Evolutionary conservation across 2,113 vertebrate species (phyloP).

Genomic region (Ciconia stormi): DNA sequence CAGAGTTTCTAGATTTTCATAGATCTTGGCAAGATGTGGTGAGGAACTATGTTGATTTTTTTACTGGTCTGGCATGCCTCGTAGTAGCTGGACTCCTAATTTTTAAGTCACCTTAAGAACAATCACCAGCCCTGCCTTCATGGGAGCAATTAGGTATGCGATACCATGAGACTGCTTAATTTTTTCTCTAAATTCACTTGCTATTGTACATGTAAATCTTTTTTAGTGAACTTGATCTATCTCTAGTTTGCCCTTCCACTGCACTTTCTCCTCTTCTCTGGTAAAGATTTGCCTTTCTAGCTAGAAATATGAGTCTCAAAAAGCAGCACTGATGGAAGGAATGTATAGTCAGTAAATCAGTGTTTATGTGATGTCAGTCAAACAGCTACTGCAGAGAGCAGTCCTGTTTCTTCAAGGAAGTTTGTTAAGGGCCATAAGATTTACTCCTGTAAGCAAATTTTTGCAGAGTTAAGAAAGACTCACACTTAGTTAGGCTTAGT

Average conservation of each 20-base stretch:
- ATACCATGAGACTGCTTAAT: background rate
- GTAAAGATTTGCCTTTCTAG: background rate
- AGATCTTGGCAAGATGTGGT: background rate
- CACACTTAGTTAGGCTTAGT: background rate
- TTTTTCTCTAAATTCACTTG: background rate
- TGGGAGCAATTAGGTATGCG: background rate
- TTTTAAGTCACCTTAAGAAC: background rate
- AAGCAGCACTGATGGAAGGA: background rate
- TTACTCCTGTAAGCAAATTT: background rate
- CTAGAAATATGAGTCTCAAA: background rate
- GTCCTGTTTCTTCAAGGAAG: background rate
- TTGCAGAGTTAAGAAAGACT: background rate
- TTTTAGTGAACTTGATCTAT: background rate
- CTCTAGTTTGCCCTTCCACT: background rate
- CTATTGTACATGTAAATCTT: background rate
- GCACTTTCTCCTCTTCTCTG: background rate
- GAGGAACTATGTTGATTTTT: background rate
- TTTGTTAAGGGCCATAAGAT: background rate
- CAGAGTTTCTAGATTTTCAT: background rate
- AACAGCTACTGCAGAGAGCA: background rate
- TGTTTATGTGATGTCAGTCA: background rate
- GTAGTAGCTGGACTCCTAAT: background rate
- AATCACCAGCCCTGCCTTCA: background rate
- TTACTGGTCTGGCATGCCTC: rapidly evolving
- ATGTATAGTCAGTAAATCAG: background rate